Evolutionary conservation across 2,797 vertebrate genomes (phyloP).

Genomic region (Clamator glandarius): DNA sequence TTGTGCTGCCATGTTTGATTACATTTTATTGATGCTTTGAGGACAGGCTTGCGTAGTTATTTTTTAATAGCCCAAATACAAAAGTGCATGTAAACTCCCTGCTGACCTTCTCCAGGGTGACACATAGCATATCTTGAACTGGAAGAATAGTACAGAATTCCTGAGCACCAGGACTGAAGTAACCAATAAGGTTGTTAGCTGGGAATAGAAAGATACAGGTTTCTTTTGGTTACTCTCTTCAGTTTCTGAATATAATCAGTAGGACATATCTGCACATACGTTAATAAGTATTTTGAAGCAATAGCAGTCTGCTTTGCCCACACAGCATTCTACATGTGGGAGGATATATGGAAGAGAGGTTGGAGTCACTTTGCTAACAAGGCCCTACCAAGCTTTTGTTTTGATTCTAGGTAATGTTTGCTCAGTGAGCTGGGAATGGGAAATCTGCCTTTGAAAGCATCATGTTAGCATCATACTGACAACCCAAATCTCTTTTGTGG

Average conservation of each 20-base stretch:
- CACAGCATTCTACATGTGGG: neutral
- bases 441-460: slow-evolving; percentile 20
- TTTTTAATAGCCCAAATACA: neutral
- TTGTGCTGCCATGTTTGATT: neutral
- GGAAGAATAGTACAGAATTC: neutral
- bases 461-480: neutral
- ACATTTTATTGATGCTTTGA: neutral
- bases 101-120: neutral
- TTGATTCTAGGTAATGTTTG: slow-evolving; percentile 42
- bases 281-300: slow-evolving; percentile 4
- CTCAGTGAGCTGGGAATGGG: neutral
- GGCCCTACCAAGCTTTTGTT: slow-evolving; percentile 11
- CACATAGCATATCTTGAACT: neutral
- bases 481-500: slow-evolving; percentile 7
- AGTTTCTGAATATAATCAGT: neutral
- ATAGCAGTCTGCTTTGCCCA: neutral
- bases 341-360: neutral
- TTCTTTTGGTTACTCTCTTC: neutral
- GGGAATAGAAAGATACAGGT: neutral
- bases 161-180: neutral
- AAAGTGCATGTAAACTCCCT: neutral
- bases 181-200: neutral
- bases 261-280: neutral
- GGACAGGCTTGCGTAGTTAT: neutral
- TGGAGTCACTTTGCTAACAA: slow-evolving; percentile 1